Evolutionary conservation across 2,113 vertebrate genomes (phyloP).

Genomic region (Hirundichthys speculiger): DNA sequence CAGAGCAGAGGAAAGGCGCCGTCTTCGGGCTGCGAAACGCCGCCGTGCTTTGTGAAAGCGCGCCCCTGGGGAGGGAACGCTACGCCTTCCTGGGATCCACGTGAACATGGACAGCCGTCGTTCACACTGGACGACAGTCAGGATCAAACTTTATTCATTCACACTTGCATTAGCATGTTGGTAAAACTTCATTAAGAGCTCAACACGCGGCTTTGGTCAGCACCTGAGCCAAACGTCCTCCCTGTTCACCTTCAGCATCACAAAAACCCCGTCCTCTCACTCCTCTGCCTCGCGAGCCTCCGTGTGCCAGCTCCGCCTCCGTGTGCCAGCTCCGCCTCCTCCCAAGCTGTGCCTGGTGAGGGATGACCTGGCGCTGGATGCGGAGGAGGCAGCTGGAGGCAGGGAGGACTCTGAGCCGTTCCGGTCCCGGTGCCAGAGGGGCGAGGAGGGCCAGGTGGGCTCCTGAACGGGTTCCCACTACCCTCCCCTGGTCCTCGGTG

Average conservation of each 20-base stretch:
- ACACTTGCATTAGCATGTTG: not conserved
- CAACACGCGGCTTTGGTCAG: conserved; percentile 5
- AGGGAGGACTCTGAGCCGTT: conserved; percentile 62
- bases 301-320: conserved; percentile 25
- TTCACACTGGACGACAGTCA: too few species aligned
- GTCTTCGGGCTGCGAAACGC: too few species aligned
- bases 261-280: conserved; percentile 35
- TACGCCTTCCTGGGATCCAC: too few species aligned
- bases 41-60: too few species aligned
- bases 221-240: conserved; percentile 4
- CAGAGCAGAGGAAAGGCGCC: too few species aligned
- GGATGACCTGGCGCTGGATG: conserved; percentile 63
- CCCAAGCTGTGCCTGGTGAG: conserved; percentile 62
- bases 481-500: conserved; percentile 56
- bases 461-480: conserved; percentile 63
- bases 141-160: too few species aligned
- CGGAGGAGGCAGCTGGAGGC: conserved; percentile 70
- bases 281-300: conserved; percentile 9
- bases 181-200: not conserved
- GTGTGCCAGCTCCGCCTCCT: conserved; percentile 59
- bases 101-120: too few species aligned
- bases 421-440: conserved; percentile 61
- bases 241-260: conserved; percentile 46
- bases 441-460: conserved; percentile 65
- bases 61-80: too few species aligned